A percentile compares a stretch with the other conserved stretches of the same genome.
These are phyloP conservation scores for Pseudochirops cupreus DNA, from an alignment of 2,797 vertebrate species.

Conservation along the genomic window DNA sequence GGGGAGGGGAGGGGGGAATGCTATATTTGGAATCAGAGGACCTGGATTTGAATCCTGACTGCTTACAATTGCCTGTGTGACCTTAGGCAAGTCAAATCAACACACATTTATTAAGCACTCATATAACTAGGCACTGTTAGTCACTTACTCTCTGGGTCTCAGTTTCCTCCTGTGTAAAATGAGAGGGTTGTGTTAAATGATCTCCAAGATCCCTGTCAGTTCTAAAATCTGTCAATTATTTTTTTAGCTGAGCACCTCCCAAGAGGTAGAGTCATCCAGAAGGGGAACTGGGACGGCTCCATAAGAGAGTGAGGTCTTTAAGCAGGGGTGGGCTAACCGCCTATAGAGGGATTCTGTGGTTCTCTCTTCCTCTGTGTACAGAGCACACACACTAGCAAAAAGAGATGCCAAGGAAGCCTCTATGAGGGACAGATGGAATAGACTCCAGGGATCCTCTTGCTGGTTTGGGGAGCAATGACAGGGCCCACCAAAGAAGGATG, in stretches of 20 bases:
- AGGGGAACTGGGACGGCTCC: not conserved
- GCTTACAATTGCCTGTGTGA: not conserved
- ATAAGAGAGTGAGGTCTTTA: not conserved
- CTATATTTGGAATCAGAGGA: not conserved
- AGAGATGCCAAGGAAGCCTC: not conserved
- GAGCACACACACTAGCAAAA: not conserved
- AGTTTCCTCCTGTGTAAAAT: not conserved
- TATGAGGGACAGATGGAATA: not conserved
- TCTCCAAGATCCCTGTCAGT: not conserved
- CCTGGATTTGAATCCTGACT: not conserved
- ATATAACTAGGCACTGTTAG: not conserved
- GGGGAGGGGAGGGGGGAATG: not conserved
- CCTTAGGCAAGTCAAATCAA: not conserved
- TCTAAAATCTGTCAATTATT: not conserved
- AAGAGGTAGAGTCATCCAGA: no score
- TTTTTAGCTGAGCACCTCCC: not conserved
- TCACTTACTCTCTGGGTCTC: not conserved
- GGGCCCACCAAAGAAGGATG: conserved; percentile 37
- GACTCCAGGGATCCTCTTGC: not conserved
- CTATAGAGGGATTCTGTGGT: not conserved
- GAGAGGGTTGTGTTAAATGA: not conserved
- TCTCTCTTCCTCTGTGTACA: not conserved
- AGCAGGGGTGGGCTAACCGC: not conserved
- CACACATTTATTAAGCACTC: not conserved
- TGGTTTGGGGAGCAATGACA: not conserved